These are phyloP conservation scores for Mustelus asterias DNA, from an alignment of 2,113 vertebrate genomes.

Conservation along the genomic window DNA sequence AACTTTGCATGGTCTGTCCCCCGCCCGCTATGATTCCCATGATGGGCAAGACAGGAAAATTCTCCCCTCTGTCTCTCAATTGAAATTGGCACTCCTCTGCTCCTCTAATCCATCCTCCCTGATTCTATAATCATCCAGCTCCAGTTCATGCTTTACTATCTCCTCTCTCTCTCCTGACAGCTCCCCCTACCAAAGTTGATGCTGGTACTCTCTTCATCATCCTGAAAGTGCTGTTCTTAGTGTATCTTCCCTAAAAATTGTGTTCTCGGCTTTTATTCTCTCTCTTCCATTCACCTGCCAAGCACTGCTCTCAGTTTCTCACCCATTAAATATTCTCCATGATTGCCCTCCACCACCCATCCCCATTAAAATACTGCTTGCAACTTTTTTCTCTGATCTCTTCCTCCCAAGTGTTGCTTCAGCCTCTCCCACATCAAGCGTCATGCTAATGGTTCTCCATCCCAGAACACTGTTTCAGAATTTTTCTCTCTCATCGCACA, in stretches of 20 bases:
- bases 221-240: background rate
- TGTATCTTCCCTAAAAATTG: too few species aligned
- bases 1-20: too few species aligned
- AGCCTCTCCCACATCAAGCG: background rate
- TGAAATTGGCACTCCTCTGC: background rate
- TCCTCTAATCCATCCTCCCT: background rate
- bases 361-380: background rate
- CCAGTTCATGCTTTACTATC: background rate
- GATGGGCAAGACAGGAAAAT: too few species aligned
- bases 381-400: background rate
- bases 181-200: background rate
- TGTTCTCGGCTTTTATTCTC: too few species aligned
- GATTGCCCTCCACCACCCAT: background rate
- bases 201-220: background rate
- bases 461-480: background rate
- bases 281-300: background rate
- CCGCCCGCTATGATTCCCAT: too few species aligned
- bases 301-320: background rate
- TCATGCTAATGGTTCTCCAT: background rate
- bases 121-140: background rate
- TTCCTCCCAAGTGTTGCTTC: too few species aligned
- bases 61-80: background rate
- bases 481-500: background rate
- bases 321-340: background rate
- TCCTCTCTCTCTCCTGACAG: background rate